Conservation (phyloP, 2,113 vertebrate species). For the Peromyscus californicus region DNA sequence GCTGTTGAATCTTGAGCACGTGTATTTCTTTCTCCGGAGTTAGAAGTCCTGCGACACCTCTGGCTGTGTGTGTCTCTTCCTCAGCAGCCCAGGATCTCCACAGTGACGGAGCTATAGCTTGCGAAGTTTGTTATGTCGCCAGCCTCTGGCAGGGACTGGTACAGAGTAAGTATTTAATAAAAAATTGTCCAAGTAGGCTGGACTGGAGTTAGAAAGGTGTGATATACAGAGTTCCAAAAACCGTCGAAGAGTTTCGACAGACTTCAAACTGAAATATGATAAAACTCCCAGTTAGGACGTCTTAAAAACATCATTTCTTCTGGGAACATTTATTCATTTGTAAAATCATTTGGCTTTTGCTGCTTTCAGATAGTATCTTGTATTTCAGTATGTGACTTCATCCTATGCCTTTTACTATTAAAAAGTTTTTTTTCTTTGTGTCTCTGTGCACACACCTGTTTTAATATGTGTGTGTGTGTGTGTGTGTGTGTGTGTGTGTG, state of each 20-base stretch:
- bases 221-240: not conserved
- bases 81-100: not conserved
- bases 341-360: conserved; percentile 32
- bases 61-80: not conserved
- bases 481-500: not conserved
- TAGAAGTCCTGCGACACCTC: not conserved
- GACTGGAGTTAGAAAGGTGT: not conserved
- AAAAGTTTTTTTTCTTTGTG: not conserved
- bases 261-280: conserved; percentile 10
- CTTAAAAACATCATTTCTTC: conserved; percentile 9
- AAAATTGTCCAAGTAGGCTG: not conserved
- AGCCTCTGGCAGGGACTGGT: not conserved
- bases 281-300: conserved; percentile 45
- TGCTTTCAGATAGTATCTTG: conserved; percentile 61
- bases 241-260: conserved; percentile 4
- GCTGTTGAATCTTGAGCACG: conserved; percentile 1
- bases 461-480: not conserved
- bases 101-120: not conserved
- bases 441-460: not conserved
- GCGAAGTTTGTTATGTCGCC: not conserved
- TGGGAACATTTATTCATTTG: conserved; percentile 62
- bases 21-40: not conserved
- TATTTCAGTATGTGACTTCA: not conserved
- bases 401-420: conserved; percentile 27
- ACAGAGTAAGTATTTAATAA: not conserved